Base-by-base conservation (phyloP, 2,797 vertebrate genomes). In the Pampus argenteus region DNA sequence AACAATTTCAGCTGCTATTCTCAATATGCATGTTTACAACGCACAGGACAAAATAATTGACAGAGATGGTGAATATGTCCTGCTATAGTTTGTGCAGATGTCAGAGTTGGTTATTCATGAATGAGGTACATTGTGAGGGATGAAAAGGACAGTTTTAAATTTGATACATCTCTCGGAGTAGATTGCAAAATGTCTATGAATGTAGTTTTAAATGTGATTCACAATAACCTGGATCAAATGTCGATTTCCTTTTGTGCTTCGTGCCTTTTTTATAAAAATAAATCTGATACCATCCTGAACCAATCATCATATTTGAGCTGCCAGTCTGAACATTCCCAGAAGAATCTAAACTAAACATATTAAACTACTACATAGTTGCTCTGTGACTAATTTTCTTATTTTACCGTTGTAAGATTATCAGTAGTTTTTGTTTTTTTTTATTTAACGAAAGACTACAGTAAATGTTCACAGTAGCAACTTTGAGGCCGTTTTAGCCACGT, bases 401-500 rank as follows among this genome's bases (percentile, higher is more conserved):
- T 9, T 3, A 4, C 9, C 3, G 49, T 63, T 23, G 20, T 0
- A 14, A 25, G 7, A 63, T 14, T 22, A 6, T 17, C 49, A 25
- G 10, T 45, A 34, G 28, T 50, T 56, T 9, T 15, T 31, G 4
- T 31, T 22, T 47, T 48, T 40, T 42, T 20, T 2, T 14, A 18
- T 6, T 45, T 45, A 22, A 28, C 25, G 47, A 50, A 31, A 44
- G 18, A 54, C 3, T 5, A 3, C 26, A 17, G 2, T 52, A 45
- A 18, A 10, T 9, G 3, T 52, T 45, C 22, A 25, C 54, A 9
- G 13, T n/a, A 50, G 56, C 36, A 40, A 9, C 34, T 15, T 38
- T 60, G 15, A 18, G 63, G 48, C 52, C 60, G 64, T 67, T 57
- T 25, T 5, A 28, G 17, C 44, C 54, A 42, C 40, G 22, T 55